Evolutionary conservation across 2,113 vertebrate genomes (phyloP).

Genomic region (Eonycteris spelaea): DNA sequence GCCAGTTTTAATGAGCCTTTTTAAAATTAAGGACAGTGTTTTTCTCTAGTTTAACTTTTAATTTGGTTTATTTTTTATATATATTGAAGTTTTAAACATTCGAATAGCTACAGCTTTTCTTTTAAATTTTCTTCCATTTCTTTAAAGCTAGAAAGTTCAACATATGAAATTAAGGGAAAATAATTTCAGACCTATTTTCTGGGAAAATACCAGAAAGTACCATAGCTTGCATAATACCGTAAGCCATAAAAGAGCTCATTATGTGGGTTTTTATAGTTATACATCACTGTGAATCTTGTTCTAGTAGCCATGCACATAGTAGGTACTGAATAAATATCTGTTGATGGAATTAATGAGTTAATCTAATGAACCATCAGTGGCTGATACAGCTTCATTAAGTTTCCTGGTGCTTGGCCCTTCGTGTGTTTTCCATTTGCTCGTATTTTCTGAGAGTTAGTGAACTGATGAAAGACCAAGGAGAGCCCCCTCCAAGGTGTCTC

Average conservation of each 20-base stretch:
- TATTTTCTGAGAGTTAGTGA: neutral
- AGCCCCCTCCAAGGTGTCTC: neutral
- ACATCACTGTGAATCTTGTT: neutral
- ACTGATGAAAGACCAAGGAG: neutral
- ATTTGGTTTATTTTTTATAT: neutral
- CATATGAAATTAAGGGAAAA: neutral
- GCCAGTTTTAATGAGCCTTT: neutral
- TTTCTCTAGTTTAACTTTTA: neutral
- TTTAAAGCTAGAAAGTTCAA: neutral
- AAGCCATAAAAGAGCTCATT: neutral
- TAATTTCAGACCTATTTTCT: constrained; percentile 21
- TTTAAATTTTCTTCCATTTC: neutral
- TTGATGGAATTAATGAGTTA: neutral
- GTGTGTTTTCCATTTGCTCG: neutral
- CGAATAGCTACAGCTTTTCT: neutral
- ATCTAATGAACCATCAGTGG: neutral
- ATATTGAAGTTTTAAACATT: neutral
- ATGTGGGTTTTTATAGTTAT: neutral
- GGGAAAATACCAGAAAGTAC: neutral
- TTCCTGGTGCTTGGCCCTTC: neutral
- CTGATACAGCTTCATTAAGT: neutral
- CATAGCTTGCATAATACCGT: neutral
- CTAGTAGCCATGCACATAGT: neutral
- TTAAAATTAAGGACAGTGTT: neutral
- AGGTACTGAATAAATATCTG: neutral